These are phyloP conservation scores for Etheostoma spectabile DNA, from an alignment of 2,113 vertebrate species.

Conservation along the genomic window DNA sequence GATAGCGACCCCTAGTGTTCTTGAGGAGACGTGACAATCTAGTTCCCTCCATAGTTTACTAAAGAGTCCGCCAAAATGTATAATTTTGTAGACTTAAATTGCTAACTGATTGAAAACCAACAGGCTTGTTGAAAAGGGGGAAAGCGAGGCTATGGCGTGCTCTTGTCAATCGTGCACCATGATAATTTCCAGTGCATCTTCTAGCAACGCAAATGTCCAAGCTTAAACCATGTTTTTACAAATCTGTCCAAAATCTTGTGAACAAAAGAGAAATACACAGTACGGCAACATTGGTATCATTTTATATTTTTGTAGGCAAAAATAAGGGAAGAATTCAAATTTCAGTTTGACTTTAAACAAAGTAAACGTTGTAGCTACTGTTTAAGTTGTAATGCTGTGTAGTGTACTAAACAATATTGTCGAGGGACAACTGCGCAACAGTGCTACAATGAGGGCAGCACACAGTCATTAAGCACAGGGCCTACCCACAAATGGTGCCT, in stretches of 20 bases:
- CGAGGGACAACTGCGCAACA: constrained; percentile 31
- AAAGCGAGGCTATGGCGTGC: neutral
- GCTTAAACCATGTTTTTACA: neutral
- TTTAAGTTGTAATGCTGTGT: neutral
- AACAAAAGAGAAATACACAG: neutral
- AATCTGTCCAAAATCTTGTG: neutral
- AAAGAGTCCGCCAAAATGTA: no score
- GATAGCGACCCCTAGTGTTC: neutral
- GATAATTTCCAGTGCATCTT: no score
- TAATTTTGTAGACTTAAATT: no score
- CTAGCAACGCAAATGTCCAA: no score
- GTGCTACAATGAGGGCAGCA: constrained; percentile 42
- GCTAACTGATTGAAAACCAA: no score
- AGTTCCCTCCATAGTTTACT: no score
- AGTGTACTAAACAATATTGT: neutral
- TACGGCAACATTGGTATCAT: neutral
- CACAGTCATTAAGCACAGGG: constrained; percentile 14
- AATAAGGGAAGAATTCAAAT: neutral
- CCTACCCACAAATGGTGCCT: constrained; percentile 25
- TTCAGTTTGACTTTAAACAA: neutral
- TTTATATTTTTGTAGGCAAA: neutral
- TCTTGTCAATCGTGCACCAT: no score
- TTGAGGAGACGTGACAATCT: neutral
- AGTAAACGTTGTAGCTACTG: constrained; percentile 1
- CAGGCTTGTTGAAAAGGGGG: no score